Evolutionary conservation across 2,888 invertebrate genomes (phyloP).

Genomic region (Andrena praecox): DNA sequence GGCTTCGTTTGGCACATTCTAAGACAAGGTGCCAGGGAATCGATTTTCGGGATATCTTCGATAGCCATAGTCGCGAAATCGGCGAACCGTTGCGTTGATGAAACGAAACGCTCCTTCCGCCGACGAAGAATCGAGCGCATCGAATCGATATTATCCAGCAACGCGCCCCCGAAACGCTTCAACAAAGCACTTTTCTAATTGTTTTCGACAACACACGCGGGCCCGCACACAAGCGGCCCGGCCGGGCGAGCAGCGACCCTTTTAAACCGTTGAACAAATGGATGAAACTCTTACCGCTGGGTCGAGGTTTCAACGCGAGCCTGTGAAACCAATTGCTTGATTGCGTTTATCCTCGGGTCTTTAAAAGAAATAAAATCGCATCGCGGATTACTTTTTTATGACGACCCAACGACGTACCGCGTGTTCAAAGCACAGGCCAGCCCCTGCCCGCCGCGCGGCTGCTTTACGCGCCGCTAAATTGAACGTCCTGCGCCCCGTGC

Average conservation of each 20-base stretch:
- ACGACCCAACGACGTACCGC: conserved; percentile 18
- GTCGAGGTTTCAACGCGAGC: conserved; percentile 64
- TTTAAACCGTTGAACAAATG: conserved; percentile 71
- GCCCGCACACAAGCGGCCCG: background rate
- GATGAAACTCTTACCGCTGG: conserved; percentile 69
- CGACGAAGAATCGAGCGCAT: conserved; percentile 1
- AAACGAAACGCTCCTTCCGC: conserved; percentile 18
- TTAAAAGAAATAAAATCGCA: conserved; percentile 54
- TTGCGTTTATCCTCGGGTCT: conserved; percentile 65
- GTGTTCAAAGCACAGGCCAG: conserved; percentile 1
- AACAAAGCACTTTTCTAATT: conserved; percentile 73
- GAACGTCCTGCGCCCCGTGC: background rate
- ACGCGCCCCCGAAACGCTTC: conserved; percentile 32
- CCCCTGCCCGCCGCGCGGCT: background rate
- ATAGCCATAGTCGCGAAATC: background rate
- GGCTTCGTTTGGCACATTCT: too few relatives aligned
- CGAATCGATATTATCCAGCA: conserved; percentile 40
- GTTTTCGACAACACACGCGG: conserved; percentile 59
- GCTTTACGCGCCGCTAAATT: conserved; percentile 1
- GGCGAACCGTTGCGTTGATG: background rate
- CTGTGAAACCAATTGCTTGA: conserved; percentile 69
- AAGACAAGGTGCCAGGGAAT: background rate
- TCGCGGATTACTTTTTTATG: conserved; percentile 51
- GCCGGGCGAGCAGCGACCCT: conserved; percentile 56
- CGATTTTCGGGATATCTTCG: background rate